Base-by-base conservation (phyloP, 2,797 vertebrate species). In the Pelochelys cantorii region DNA sequence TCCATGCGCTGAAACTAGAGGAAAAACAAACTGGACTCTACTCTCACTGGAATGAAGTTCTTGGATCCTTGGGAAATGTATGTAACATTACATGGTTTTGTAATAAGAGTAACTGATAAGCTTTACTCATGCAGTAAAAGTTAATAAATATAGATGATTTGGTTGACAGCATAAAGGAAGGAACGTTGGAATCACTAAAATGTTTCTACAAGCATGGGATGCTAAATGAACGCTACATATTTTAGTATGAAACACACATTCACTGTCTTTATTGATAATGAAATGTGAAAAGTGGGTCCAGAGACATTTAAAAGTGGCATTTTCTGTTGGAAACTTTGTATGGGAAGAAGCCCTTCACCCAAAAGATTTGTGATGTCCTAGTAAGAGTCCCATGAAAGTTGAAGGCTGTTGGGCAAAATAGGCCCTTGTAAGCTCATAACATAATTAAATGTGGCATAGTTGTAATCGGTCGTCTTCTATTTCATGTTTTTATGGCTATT, bases 1-100 rank as follows among this genome's bases (percentile, higher is more conserved):
- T 99, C 6, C 98, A 99, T 79, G 98, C 98, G 88, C 96, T 99
- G 97, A 99, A 99, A 97, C 96, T 98, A 74, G 99, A 99, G 97
- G 99, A 99, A 92, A 98, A 99, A 95, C 96, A 98, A 90, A 86
- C 94, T 94, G 97, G 97, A 53, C 86, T 98, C 85, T 94, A 93
- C 84, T 95, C 87, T 25, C 97, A 83, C 0, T 96, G 94, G 97
- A 97, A 92, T n/a, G 85, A 96, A 89, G 95, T 96, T 9, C 84
- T 97, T 65, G 95, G 97, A 48, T 95, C 98, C 0, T 97, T 98
- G 92, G 98, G 98, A 97, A 98, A 98, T 29, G 98, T 98, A 96
- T n/a, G 98, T 97, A 82, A 83, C 87, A 79, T 57, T 1, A n/a
- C 89, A 90, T 42, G 56, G 37, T 62, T 60, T 48, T 62, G 29